phyloP scores from a whole-genome alignment of 2,888 invertebrate species.

The Nineta flava region DNA sequence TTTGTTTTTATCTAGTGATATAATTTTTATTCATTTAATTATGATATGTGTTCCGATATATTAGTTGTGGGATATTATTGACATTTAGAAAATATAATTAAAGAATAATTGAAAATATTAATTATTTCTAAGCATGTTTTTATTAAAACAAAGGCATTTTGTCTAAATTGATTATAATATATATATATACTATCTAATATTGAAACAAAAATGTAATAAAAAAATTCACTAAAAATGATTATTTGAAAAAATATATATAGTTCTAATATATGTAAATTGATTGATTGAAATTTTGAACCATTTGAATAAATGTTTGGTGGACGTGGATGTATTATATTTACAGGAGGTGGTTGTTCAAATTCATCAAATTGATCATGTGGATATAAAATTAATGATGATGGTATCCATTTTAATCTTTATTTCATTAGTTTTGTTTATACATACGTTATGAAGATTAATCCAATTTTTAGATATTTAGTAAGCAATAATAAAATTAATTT shows the following conservation, averaged over 20 bases:
- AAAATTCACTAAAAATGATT: not conserved
- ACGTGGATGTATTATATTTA: constrained; percentile 51
- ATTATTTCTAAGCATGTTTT: too few relatives aligned
- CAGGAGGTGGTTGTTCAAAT: constrained; percentile 48
- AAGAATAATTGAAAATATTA: too few relatives aligned
- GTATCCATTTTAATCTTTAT: constrained; percentile 39
- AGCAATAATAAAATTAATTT: constrained; percentile 7
- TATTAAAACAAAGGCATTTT: not conserved
- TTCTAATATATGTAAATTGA: not conserved
- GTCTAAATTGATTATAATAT: not conserved
- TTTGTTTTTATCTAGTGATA: too few relatives aligned
- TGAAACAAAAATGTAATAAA: not conserved
- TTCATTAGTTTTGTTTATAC: constrained; percentile 1
- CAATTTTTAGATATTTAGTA: not conserved
- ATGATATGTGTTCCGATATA: too few relatives aligned
- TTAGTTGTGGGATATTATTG: too few relatives aligned
- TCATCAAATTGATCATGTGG: constrained; percentile 47
- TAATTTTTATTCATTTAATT: too few relatives aligned
- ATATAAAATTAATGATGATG: constrained; percentile 45
- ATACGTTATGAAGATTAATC: not conserved
- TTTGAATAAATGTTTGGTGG: constrained; percentile 23
- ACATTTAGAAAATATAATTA: too few relatives aligned
- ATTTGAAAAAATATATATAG: not conserved
- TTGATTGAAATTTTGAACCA: not conserved
- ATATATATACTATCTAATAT: not conserved